phyloP scores from a whole-genome alignment of 92 coral and sea anemone genomes.

The Epizoanthus scotinus region DNA sequence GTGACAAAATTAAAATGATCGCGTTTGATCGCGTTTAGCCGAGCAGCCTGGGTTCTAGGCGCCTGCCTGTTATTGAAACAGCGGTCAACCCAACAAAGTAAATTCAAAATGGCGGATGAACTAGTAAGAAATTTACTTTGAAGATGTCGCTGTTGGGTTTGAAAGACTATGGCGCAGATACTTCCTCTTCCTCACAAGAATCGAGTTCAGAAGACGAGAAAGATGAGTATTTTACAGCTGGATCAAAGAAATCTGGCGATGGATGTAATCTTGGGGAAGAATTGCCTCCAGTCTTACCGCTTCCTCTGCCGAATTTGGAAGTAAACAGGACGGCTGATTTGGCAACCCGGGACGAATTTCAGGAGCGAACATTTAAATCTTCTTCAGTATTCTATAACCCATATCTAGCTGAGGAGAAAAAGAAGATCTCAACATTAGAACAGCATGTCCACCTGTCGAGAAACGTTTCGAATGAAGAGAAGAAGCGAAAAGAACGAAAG shows the following conservation, averaged over 20 bases:
- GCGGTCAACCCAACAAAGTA: not conserved
- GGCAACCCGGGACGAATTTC: slow-evolving; percentile 49
- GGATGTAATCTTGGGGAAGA: not conserved
- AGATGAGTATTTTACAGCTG: not conserved
- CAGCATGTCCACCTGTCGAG: slow-evolving; percentile 86
- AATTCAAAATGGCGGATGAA: slow-evolving; percentile 31
- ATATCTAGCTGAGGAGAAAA: slow-evolving; percentile 85
- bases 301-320: slow-evolving; percentile 59
- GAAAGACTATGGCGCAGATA: slow-evolving; percentile 26
- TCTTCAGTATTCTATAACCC: slow-evolving; percentile 94
- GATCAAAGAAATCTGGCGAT: not conserved
- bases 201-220: slow-evolving; percentile 23
- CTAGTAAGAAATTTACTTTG: not conserved
- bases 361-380: slow-evolving; percentile 59
- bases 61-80: no score
- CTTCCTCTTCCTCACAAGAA: slow-evolving; percentile 19
- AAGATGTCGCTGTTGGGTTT: slow-evolving; percentile 36
- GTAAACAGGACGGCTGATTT: slow-evolving; percentile 42
- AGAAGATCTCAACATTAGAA: slow-evolving; percentile 81
- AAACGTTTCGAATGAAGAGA: slow-evolving; percentile 42
- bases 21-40: no score
- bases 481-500: slow-evolving; percentile 50
- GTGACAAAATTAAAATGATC: no score
- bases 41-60: no score
- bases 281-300: not conserved